Conservation (phyloP, 2,797 vertebrate genomes). For the Pampus argenteus region DNA sequence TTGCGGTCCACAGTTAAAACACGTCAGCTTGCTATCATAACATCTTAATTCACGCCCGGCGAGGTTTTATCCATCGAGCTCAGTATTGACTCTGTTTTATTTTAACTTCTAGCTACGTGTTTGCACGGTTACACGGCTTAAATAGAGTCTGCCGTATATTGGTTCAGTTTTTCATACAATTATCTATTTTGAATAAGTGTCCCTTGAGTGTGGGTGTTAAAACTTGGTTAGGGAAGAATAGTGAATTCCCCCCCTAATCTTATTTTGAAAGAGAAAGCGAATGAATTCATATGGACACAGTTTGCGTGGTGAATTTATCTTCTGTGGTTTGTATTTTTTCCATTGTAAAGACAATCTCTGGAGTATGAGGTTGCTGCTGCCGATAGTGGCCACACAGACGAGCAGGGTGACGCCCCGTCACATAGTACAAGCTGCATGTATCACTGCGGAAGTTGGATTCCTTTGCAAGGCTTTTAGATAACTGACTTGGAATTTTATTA, state of each 20-base stretch:
- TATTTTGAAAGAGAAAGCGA: conserved; percentile 42
- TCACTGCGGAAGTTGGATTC: conserved; percentile 87
- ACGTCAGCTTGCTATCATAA: conserved; percentile 59
- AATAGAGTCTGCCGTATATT: background rate
- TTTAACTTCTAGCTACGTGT: background rate
- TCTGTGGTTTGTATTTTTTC: background rate
- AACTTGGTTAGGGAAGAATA: conserved; percentile 53
- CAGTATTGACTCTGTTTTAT: background rate
- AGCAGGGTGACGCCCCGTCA: conserved; percentile 87
- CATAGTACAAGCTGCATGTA: conserved; percentile 70
- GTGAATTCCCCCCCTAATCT: background rate
- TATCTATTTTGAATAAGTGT: conserved; percentile 15
- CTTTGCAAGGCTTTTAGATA: conserved; percentile 64
- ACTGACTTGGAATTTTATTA: conserved; percentile 35
- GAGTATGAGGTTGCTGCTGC: conserved; percentile 44
- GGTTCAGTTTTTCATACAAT: background rate
- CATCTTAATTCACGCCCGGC: conserved; percentile 49
- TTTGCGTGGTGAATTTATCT: background rate
- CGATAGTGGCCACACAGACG: conserved; percentile 57
- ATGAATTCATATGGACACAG: background rate
- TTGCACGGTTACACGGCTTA: background rate
- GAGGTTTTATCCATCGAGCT: conserved; percentile 10
- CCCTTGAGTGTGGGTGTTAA: conserved; percentile 48
- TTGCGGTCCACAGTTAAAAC: conserved; percentile 53
- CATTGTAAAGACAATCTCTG: conserved; percentile 17